Percentiles rank a stretch among this genome's conserved stretches.
Conservation (phyloP, 1,140 invertebrate species). For the Cydia strobilella region DNA sequence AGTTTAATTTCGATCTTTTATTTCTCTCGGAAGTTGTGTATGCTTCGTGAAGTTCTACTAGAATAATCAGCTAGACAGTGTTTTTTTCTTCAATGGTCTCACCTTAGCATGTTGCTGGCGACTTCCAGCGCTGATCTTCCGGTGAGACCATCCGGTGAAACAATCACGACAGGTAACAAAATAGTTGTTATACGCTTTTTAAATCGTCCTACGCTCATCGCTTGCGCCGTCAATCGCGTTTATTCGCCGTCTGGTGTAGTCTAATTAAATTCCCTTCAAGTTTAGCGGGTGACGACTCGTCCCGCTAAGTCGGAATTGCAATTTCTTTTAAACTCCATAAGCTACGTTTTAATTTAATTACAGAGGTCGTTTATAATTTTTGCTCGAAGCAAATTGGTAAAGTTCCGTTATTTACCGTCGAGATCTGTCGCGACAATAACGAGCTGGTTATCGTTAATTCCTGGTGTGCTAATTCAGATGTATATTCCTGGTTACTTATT, state of each 20-base stretch:
- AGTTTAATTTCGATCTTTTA: too few relatives aligned
- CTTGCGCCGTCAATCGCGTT: neutral
- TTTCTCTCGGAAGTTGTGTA: neutral
- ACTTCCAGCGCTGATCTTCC: too few relatives aligned
- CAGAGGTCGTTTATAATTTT: conserved; percentile 67
- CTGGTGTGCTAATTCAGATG: neutral
- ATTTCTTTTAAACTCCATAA: conserved; percentile 73
- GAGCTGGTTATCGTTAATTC: conserved; percentile 33
- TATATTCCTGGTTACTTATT: neutral
- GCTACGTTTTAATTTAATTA: conserved; percentile 76
- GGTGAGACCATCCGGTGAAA: too few relatives aligned
- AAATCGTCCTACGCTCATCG: neutral
- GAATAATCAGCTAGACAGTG: too few relatives aligned
- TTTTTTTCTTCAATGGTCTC: too few relatives aligned
- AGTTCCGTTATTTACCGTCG: conserved; percentile 70
- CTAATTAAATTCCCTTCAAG: conserved; percentile 70
- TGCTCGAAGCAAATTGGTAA: conserved; percentile 65
- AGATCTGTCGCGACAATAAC: conserved; percentile 58
- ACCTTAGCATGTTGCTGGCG: too few relatives aligned
- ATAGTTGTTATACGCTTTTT: too few relatives aligned
- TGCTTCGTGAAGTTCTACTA: too few relatives aligned
- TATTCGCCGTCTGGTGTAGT: conserved; percentile 41
- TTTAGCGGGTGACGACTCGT: conserved; percentile 54
- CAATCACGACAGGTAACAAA: too few relatives aligned
- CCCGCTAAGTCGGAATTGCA: conserved; percentile 58